These are phyloP conservation scores for Phaenicophaeus curvirostris DNA, from an alignment of 2,797 vertebrate species.

Conservation along the genomic window DNA sequence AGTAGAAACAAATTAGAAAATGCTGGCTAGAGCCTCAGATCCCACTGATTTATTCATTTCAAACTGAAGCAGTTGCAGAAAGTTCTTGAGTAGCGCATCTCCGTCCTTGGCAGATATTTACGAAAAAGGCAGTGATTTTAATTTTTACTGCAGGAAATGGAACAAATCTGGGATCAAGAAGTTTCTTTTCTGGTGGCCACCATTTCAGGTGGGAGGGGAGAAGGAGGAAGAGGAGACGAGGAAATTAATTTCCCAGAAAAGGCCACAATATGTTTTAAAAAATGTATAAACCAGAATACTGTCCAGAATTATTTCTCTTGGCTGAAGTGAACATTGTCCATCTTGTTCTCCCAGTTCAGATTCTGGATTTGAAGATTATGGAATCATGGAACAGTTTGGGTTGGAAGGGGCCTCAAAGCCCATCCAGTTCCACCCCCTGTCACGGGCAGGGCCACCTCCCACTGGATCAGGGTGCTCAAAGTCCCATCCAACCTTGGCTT, in stretches of 20 bases:
- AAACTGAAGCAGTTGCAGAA: not conserved
- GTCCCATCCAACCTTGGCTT: no score
- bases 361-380: not conserved
- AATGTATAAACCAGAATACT: not conserved
- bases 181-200: not conserved
- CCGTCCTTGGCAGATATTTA: not conserved
- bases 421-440: no score
- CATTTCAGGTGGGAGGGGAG: not conserved
- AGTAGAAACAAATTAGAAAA: constrained; percentile 60
- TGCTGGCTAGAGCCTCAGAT: not conserved
- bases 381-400: no score
- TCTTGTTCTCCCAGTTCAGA: not conserved
- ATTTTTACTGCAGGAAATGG: constrained; percentile 19
- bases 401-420: no score
- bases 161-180: not conserved
- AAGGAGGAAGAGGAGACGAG: not conserved
- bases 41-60: constrained; percentile 15
- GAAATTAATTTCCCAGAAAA: not conserved
- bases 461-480: no score
- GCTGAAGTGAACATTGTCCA: not conserved
- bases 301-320: not conserved
- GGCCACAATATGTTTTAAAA: not conserved
- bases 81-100: not conserved
- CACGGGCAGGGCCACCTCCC: no score
- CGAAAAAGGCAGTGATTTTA: not conserved